These are phyloP conservation scores for Zygogramma bicolorata DNA, from an alignment of 2,888 invertebrate genomes.

Conservation along the genomic window DNA sequence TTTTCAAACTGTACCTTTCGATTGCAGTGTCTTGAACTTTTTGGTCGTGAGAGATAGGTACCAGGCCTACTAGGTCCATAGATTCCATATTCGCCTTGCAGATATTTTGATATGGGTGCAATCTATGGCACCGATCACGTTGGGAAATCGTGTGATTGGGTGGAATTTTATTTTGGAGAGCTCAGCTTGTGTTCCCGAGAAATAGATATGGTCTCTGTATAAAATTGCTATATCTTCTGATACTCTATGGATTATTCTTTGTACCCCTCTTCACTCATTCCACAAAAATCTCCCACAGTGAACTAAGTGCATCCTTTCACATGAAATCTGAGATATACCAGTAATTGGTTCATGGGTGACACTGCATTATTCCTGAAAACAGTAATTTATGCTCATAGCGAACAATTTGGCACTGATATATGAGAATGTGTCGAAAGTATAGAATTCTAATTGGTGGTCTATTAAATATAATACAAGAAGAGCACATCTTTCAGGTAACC, in stretches of 20 bases:
- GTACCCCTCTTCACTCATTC: neutral
- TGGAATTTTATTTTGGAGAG: neutral
- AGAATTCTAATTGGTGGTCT: neutral
- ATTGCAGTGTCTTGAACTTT: too few relatives aligned
- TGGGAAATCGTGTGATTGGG: conserved; percentile 25
- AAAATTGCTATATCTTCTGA: too few relatives aligned
- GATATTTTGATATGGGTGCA: conserved; percentile 52
- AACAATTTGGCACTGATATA: neutral
- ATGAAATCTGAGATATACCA: neutral
- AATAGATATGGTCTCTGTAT: too few relatives aligned
- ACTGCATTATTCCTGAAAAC: too few relatives aligned
- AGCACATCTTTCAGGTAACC: too few relatives aligned
- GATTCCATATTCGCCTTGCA: too few relatives aligned
- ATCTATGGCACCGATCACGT: too few relatives aligned
- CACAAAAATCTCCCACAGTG: neutral
- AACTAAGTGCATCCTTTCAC: neutral
- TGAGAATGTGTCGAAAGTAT: neutral
- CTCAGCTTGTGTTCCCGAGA: neutral
- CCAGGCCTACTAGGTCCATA: too few relatives aligned
- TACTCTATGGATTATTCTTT: neutral
- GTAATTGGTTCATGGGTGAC: neutral
- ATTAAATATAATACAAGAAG: neutral
- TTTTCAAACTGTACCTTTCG: too few relatives aligned
- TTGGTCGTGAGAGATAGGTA: too few relatives aligned
- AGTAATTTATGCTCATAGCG: neutral